Base-by-base conservation (phyloP, 2,797 vertebrate genomes). In the Euphonia xanthogaster region DNA sequence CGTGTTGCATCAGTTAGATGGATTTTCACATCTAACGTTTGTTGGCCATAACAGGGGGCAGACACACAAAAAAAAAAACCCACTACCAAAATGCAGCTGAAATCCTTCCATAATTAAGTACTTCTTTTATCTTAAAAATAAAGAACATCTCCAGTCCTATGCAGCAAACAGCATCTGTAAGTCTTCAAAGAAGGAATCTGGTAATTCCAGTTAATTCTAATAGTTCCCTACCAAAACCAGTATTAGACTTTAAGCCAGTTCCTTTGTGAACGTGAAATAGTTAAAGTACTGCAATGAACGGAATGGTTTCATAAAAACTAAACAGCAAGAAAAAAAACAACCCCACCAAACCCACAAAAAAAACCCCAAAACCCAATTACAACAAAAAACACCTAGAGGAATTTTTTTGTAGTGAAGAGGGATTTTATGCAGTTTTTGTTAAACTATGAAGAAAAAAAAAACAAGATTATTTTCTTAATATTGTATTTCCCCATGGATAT, bases 221-320 rank as follows among this genome's bases (percentile, higher is more conserved):
- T 74, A 33, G 79, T 89, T 80, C 42, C 33, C 20, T 70, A 76
- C 44, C 35, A 62, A 93, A 90, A 63, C n/a, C 4, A 1, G 1
- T 62, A 62, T 81, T 60, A 78, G 48, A 92, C n/a, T 86, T 22
- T 39, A 77, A 77, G 51, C 22, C 44, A 76, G 82, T 60, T 95
- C 71, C 45, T 96, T 83, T 97, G 63, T 78, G 53, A 81, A 58
- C 5, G 33, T 28, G 39, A 82, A 89, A 84, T 88, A 94, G 51
- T 88, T 85, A 93, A 84, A 51, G 54, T 88, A 67, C 20, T 21
- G 30, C 35, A 84, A 60, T 35, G 58, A 93, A 77, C 24, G 23
- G 62, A 73, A 68, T 70, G 15, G 7, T 62, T 75, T 58, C 20
- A 57, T 35, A 12, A 57, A 57, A 35, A 57, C 7, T 7, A 57